Conservation (phyloP, 2,888 invertebrate species). For the Helicoverpa assulta region DNA sequence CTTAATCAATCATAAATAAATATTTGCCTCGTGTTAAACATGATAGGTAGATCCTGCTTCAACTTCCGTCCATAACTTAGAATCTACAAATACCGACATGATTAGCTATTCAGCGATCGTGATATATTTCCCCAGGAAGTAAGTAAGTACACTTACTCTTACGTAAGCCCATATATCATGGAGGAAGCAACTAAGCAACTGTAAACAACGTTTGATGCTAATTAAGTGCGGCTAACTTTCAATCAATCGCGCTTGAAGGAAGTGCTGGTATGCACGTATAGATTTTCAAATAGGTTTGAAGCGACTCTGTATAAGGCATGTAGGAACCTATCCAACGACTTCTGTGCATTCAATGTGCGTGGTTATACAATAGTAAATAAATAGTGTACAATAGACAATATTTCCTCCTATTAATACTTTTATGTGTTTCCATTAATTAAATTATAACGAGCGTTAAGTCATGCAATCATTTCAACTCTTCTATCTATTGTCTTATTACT, state of each 20-base stretch:
- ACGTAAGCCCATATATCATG: constrained; percentile 41
- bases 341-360: neutral
- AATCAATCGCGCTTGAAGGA: constrained; percentile 43
- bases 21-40: neutral
- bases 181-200: constrained; percentile 45
- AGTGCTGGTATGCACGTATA: constrained; percentile 33
- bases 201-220: constrained; percentile 36
- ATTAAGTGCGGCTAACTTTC: constrained; percentile 40
- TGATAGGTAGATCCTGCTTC: neutral
- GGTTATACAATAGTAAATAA: neutral
- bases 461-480: no score
- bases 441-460: neutral
- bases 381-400: neutral
- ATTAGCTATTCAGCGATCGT: constrained; percentile 33
- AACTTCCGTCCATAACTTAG: constrained; percentile 11
- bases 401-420: neutral
- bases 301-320: neutral
- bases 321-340: neutral
- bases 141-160: constrained; percentile 38
- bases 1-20: no score
- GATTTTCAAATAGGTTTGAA: neutral
- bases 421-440: neutral
- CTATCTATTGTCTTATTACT: no score
- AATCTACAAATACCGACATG: constrained; percentile 15
- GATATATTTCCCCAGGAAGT: constrained; percentile 44